Base-by-base conservation (phyloP, 2,113 vertebrate species). In the Pampusana beccarii region DNA sequence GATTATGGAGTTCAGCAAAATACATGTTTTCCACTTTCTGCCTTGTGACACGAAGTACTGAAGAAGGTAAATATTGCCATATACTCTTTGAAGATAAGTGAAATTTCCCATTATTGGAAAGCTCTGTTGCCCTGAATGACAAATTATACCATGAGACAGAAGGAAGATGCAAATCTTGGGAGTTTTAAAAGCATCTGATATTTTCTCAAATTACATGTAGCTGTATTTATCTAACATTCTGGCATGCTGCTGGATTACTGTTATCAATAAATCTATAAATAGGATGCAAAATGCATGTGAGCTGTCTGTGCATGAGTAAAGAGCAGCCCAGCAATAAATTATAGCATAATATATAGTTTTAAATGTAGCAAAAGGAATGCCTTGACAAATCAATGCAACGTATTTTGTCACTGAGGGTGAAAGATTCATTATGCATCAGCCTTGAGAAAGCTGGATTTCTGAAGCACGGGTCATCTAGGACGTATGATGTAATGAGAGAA, bases 181-280 rank as follows among this genome's bases (percentile, higher is more conserved):
- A 20, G 19, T 75, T 89, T 77, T 96, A 93, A 96, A 96, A 94
- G 93, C 92, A 93, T 70, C 50, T 93, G 82, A 70, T 89, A 93
- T 93, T 95, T 96, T 85, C 61, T 87, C 31, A 70, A 72, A 79
- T 86, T 79, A 85, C 81, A 87, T 89, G 74, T 28, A 54, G 66
- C 48, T 72, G 58, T 84, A 85, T 70, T 75, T 65, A 64, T 71
- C n/a, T 69, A 80, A 25, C 57, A 61, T 42, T 60, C 42, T 88
- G 83, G 56, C n/a, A 56, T 36, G 44, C 34, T 91, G 33, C 62
- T 85, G 50, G 79, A 93, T 66, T 67, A 58, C 80, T 66, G 40
- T 64, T 72, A 73, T 56, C 31, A 70, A 90, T 94, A 92, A 90
- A 86, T 73, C 69, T 70, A 83, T 50, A 95, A 93, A 87, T 56